Percentiles rank a stretch among this genome's conserved stretches.
Conservation (phyloP, 2,888 invertebrate genomes). For the Lithosia quadra region DNA sequence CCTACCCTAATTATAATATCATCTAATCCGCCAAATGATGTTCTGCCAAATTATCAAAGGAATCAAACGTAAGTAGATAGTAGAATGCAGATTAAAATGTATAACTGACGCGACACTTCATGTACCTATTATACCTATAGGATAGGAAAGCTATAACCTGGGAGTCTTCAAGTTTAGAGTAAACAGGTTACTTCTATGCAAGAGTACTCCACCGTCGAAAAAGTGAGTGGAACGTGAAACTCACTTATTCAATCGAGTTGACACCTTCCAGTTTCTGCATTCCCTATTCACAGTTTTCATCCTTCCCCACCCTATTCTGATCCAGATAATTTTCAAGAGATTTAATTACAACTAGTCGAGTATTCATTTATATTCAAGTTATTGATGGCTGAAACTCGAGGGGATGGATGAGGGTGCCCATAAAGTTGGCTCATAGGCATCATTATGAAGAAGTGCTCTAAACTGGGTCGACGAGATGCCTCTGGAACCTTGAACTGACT, state of each 20-base stretch:
- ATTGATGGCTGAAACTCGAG: slow-evolving; percentile 30
- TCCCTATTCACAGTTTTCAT: background rate
- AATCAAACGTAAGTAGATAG: background rate
- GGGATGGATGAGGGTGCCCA: slow-evolving; percentile 26
- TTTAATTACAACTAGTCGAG: slow-evolving; percentile 30
- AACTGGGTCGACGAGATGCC: slow-evolving; percentile 41
- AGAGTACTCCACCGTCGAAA: too few species aligned
- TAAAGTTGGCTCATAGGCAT: slow-evolving; percentile 35
- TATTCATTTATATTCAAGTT: slow-evolving; percentile 34
- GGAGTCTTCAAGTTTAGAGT: too few species aligned
- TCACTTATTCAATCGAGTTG: too few species aligned
- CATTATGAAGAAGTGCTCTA: slow-evolving; percentile 26
- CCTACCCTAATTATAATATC: background rate
- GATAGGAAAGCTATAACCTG: too few species aligned
- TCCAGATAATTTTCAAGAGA: background rate
- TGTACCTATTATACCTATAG: too few species aligned
- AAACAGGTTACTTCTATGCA: too few species aligned
- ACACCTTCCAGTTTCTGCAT: too few species aligned
- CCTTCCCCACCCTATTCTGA: background rate
- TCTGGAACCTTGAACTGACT: slow-evolving; percentile 14
- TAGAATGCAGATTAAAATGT: too few species aligned
- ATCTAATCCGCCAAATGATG: background rate
- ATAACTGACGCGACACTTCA: too few species aligned
- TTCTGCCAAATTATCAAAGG: too few species aligned
- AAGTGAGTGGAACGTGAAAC: too few species aligned